Evolutionary conservation across 2,113 vertebrate genomes (phyloP).

Genomic region (Halcyon malimbica): DNA sequence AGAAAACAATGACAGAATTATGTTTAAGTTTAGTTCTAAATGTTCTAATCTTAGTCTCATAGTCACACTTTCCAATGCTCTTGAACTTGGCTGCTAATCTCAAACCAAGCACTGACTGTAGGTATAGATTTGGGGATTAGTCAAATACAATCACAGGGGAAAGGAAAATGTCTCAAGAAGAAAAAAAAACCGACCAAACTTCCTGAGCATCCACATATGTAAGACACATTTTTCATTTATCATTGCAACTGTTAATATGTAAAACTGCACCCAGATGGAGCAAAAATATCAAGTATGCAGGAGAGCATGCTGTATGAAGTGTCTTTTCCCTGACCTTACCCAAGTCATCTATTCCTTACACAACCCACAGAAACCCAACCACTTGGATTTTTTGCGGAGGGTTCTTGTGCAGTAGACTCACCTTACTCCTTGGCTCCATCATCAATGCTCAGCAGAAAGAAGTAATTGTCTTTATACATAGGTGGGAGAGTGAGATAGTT

Average conservation of each 20-base stretch:
- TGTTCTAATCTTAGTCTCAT: not conserved
- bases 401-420: not conserved
- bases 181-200: not conserved
- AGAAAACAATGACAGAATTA: not conserved
- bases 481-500: conserved; percentile 55
- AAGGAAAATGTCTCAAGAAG: not conserved
- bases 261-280: not conserved
- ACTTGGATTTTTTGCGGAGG: not conserved
- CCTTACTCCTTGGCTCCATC: not conserved
- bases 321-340: not conserved
- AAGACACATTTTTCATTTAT: not conserved
- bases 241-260: not conserved
- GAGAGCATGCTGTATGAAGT: not conserved
- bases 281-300: not conserved
- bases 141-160: not conserved
- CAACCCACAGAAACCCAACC: not conserved
- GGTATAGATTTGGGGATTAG: not conserved
- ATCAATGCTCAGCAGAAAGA: not conserved
- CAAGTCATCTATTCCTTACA: not conserved
- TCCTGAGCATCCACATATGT: not conserved
- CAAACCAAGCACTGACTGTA: not conserved
- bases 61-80: not conserved
- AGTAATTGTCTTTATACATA: conserved; percentile 50
- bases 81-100: not conserved
- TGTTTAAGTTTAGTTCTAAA: not conserved